Conservation (phyloP, 2,797 vertebrate genomes). For the Sardinella longiceps region DNA sequence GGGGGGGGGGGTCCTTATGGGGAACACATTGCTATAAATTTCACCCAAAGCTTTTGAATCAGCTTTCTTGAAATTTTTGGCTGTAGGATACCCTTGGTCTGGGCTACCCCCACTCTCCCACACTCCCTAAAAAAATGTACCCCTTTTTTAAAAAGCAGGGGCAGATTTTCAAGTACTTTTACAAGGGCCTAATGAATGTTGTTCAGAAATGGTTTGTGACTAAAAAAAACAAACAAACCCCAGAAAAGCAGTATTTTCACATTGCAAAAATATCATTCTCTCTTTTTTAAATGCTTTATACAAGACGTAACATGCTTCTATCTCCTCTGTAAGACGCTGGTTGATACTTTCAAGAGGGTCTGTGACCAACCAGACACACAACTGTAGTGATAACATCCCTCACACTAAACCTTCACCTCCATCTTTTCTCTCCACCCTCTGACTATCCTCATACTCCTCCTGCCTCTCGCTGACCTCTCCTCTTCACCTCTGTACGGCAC, state of each 20-base stretch:
- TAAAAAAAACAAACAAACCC: not conserved
- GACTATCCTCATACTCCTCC: slow-evolving; percentile 30
- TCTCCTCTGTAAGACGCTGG: not conserved
- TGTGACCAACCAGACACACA: not conserved
- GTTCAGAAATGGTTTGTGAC: not conserved
- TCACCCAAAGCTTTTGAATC: not conserved
- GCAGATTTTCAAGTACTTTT: slow-evolving; percentile 15
- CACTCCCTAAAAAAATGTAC: not conserved
- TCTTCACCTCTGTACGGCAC: not conserved
- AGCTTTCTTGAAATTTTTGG: slow-evolving; percentile 2
- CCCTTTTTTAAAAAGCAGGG: not conserved
- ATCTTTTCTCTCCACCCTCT: slow-evolving; percentile 7
- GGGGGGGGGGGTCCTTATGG: no score
- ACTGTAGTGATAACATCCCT: not conserved
- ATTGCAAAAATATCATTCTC: slow-evolving; percentile 18
- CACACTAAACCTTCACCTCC: slow-evolving; percentile 4
- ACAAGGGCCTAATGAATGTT: slow-evolving; percentile 11
- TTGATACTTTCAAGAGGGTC: not conserved
- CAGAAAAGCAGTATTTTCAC: not conserved
- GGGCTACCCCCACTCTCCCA: not conserved
- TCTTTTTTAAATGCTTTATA: not conserved
- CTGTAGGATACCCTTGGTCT: not conserved
- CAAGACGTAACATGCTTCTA: not conserved
- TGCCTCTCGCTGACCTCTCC: slow-evolving; percentile 28
- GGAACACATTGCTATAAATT: not conserved